Evolutionary conservation across 2,113 vertebrate genomes (phyloP).

Genomic region (Oncorhynchus nerka): DNA sequence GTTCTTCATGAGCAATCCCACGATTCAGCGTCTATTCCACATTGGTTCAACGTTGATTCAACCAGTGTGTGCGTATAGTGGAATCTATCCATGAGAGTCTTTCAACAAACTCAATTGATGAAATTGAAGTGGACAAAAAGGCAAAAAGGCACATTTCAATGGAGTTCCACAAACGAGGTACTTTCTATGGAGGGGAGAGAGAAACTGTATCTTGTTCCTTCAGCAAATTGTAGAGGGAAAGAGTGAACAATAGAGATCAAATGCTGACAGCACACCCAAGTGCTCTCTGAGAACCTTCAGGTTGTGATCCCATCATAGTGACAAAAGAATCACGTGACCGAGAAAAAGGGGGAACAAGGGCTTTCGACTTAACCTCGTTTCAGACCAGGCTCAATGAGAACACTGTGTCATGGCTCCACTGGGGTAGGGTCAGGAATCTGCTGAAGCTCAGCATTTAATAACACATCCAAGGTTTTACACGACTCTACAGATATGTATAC

Average conservation of each 20-base stretch:
- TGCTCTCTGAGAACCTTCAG: constrained; percentile 25
- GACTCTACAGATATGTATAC: not conserved
- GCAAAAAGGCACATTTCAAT: constrained; percentile 22
- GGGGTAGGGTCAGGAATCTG: not conserved
- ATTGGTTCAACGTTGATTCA: no score
- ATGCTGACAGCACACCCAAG: constrained; percentile 51
- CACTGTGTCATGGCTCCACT: not conserved
- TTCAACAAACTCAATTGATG: no score
- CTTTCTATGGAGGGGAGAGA: constrained; percentile 6
- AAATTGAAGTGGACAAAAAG: not conserved
- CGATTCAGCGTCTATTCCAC: not conserved
- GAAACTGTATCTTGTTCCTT: constrained; percentile 40
- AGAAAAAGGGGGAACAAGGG: constrained; percentile 9
- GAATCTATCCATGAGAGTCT: no score
- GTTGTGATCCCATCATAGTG: constrained; percentile 38
- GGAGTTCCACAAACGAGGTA: constrained; percentile 8
- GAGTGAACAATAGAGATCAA: constrained; percentile 50
- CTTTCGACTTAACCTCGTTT: constrained; percentile 17
- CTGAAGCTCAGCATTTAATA: not conserved
- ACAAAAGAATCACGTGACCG: constrained; percentile 33
- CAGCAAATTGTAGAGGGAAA: constrained; percentile 21
- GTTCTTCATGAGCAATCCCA: not conserved
- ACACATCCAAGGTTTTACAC: not conserved
- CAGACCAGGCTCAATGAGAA: not conserved
- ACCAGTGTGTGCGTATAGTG: not conserved